Evolutionary conservation across 2,797 vertebrate genomes (phyloP).

Genomic region (Capromys pilorides): DNA sequence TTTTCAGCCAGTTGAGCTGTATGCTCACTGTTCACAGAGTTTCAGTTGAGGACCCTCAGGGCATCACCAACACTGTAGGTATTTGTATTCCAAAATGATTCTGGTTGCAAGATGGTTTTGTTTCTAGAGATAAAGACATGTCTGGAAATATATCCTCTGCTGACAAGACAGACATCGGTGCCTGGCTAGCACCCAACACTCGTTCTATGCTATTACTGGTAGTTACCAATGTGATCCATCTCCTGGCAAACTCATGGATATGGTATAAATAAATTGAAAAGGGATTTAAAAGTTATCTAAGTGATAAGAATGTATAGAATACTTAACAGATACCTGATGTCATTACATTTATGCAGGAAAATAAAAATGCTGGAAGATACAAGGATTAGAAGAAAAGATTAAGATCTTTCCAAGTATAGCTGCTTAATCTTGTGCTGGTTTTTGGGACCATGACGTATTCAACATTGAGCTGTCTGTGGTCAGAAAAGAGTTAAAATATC

Average conservation of each 20-base stretch:
- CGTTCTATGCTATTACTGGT: neutral
- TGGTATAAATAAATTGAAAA: neutral
- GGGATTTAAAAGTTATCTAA: neutral
- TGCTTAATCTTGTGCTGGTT: constrained; percentile 81
- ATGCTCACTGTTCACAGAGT: neutral
- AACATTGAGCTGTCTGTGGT: too few relatives aligned
- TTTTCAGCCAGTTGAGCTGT: neutral
- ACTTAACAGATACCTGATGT: neutral
- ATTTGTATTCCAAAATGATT: neutral
- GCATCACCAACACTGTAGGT: neutral
- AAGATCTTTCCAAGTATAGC: neutral
- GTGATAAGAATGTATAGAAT: neutral
- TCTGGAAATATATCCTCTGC: neutral
- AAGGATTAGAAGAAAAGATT: neutral
- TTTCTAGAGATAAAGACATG: neutral
- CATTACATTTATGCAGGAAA: neutral
- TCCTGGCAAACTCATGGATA: neutral
- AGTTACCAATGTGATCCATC: neutral
- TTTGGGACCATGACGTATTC: constrained; percentile 64
- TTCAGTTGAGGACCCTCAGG: neutral
- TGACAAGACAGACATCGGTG: neutral
- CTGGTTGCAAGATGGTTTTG: neutral
- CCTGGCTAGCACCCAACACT: neutral
- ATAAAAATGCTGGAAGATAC: neutral
- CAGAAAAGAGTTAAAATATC: neutral